phyloP scores from a whole-genome alignment of 1,140 invertebrate genomes.

The Euura lappo region DNA sequence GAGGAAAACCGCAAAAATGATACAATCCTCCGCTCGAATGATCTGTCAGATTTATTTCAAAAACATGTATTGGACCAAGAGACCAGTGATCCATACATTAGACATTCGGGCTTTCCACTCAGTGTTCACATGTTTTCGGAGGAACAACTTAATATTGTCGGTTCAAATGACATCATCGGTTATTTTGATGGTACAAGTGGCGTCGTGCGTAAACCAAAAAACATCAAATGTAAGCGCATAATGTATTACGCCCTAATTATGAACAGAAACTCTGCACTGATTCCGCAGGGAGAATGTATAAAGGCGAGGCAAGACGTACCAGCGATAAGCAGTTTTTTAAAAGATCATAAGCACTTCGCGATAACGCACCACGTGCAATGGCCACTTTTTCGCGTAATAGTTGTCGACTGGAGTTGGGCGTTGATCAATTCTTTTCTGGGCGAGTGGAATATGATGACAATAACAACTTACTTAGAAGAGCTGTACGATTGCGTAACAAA shows the following conservation, averaged over 20 bases:
- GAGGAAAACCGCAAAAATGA: neutral
- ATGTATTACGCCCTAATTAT: neutral
- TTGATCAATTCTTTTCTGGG: neutral
- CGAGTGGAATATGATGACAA: neutral
- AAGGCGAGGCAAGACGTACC: neutral
- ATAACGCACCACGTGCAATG: neutral
- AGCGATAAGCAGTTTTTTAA: neutral
- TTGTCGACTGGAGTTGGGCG: neutral
- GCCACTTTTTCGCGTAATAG: neutral
- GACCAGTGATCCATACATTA: neutral
- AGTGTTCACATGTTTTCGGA: neutral
- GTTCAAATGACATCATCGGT: neutral
- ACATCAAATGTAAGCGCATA: neutral
- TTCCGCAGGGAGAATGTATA: neutral
- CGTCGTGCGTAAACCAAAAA: too few species aligned
- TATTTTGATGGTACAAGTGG: neutral
- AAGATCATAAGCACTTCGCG: neutral
- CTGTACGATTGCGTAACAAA: neutral
- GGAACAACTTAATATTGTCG: neutral
- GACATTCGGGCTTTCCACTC: neutral
- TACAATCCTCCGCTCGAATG: neutral
- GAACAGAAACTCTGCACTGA: neutral
- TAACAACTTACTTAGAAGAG: neutral
- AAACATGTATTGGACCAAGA: neutral
- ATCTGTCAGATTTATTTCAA: neutral